A percentile compares a stretch with the other conserved stretches of the same genome.
Conservation (phyloP, 35 echinoderm and acorn worm species). For the Acanthaster planci region DNA sequence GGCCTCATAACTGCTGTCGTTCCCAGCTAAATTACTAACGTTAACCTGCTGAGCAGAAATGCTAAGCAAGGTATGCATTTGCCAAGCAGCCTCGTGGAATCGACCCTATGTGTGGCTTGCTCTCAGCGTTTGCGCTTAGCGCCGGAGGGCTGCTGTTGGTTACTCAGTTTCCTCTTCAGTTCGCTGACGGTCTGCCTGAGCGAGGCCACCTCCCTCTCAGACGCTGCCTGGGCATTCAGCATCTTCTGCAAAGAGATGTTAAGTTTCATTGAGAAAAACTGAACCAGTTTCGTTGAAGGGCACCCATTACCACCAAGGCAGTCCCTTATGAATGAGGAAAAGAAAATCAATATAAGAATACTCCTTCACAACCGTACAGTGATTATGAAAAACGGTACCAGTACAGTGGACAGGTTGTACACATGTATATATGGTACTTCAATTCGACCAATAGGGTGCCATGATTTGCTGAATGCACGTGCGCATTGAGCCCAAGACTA, state of each 20-base stretch:
- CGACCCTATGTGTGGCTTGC: neutral
- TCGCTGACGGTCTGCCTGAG: slow-evolving; percentile 49
- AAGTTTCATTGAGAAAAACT: neutral
- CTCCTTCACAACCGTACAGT: neutral
- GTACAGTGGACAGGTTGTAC: no score
- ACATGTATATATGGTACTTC: no score
- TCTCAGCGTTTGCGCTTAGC: slow-evolving; percentile 44
- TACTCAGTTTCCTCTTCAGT: slow-evolving; percentile 39
- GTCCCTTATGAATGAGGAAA: neutral
- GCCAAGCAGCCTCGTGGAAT: neutral
- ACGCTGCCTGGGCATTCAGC: slow-evolving; percentile 42
- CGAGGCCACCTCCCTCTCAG: slow-evolving; percentile 32
- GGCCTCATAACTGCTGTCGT: no score
- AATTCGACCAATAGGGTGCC: no score
- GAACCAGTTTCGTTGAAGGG: neutral
- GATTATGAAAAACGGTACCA: neutral
- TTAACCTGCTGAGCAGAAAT: neutral
- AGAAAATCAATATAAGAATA: neutral
- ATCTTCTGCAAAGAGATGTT: slow-evolving; percentile 38
- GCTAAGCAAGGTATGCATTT: neutral
- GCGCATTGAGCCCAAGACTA: no score
- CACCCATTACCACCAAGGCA: neutral
- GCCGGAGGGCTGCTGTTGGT: neutral
- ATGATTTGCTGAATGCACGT: no score
- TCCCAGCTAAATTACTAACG: neutral